phyloP scores from a whole-genome alignment of 1,140 invertebrate genomes.

The Anastrepha ludens region DNA sequence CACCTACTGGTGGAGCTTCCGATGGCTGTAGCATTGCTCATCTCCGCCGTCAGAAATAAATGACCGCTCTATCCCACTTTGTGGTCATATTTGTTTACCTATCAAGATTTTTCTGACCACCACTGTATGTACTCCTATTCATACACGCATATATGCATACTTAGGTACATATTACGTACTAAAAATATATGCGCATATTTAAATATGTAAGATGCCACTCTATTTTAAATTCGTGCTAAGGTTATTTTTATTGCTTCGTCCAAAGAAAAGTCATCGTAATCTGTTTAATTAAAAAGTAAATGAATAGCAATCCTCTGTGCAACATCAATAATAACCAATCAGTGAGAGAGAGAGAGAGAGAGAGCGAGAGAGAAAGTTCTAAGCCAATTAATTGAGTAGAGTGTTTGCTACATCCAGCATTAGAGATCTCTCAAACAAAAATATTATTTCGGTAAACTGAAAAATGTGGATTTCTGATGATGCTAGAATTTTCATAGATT shows the following conservation, averaged over 20 bases:
- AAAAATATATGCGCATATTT: neutral
- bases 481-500: too few relatives aligned
- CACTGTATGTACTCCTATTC: too few relatives aligned
- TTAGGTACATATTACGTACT: too few relatives aligned
- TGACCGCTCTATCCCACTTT: too few relatives aligned
- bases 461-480: too few relatives aligned
- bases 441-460: too few relatives aligned
- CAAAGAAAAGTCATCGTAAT: constrained; percentile 2
- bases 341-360: neutral
- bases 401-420: neutral
- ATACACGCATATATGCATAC: too few relatives aligned
- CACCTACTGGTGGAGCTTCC: too few relatives aligned
- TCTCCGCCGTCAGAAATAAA: too few relatives aligned
- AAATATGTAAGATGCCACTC: neutral
- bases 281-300: constrained; percentile 21
- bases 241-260: constrained; percentile 24
- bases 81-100: too few relatives aligned
- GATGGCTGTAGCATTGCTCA: too few relatives aligned
- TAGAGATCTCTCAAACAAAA: neutral
- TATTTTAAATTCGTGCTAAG: constrained; percentile 15
- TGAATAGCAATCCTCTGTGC: neutral
- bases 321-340: neutral
- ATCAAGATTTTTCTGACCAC: too few relatives aligned
- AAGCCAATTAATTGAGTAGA: neutral
- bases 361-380: neutral